Base-by-base conservation (phyloP, 2,797 vertebrate species). In the Lepilemur septentrionalis region DNA sequence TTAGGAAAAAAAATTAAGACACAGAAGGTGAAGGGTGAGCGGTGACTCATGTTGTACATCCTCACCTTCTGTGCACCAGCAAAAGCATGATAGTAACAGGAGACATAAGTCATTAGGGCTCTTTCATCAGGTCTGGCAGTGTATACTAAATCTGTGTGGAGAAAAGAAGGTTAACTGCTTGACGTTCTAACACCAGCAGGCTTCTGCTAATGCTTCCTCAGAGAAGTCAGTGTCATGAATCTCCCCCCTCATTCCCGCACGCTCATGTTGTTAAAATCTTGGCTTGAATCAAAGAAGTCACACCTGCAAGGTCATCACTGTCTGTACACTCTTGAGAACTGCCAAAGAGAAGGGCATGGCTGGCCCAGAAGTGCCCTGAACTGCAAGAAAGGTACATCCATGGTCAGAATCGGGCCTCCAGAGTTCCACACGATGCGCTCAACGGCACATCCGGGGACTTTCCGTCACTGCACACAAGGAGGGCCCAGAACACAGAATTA, bases 21-120 rank as follows among this genome's bases (percentile, higher is more conserved):
- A 97, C 89, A 97, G 97, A 98, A 98, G 97, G 93, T 81, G 95
- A 98, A 97, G 95, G 97, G 92, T 93, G 97, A 98, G 97, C 79
- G 75, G 96, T 83, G 96, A 97, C 85, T 87, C 86, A 32, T 89
- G 96, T n/a, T 90, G 87, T 95, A 97, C 97, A 93, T 28, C 95
- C 97, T 98, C 98, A 98, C 98, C 98, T 98, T 99, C 98, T 98
- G 98, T 93, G 96, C 98, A 97, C 98, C 98, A 96, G 98, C 96
- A 98, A 98, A 98, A 89, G 98, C 98, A 98, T 98, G 96, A 98
- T 96, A 98, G 97, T 98, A 98, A 98, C 98, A 98, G 96, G 98
- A 98, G 92, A 98, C 97, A 98, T 98, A 98, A 95, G 98, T 98
- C 98, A 99, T 98, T 97, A 98, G 75, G 95, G 98, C 57, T 97